Percentiles rank a stretch among this genome's conserved stretches.
phyloP scores from a whole-genome alignment of 2,113 vertebrate species.

The Nesoenas mayeri region DNA sequence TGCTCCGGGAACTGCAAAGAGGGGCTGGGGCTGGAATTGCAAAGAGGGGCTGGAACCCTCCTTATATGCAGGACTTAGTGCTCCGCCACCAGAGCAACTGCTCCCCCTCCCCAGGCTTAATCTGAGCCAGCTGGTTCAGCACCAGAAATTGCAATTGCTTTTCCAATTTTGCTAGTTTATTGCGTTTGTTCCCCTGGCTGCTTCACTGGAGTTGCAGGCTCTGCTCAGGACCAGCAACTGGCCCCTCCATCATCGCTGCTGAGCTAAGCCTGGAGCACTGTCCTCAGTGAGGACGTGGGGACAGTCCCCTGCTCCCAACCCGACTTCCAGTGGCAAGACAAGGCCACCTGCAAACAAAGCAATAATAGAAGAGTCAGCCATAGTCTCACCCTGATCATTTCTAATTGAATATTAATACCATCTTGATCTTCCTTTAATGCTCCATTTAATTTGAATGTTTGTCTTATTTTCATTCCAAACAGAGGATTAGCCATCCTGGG shows the following conservation, averaged over 20 bases:
- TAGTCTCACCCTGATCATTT: not conserved
- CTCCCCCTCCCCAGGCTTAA: not conserved
- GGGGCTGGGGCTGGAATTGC: not conserved
- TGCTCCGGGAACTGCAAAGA: not conserved
- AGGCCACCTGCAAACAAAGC: not conserved
- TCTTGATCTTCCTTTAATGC: not conserved
- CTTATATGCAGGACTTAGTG: no score
- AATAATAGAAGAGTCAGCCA: not conserved
- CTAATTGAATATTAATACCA: not conserved
- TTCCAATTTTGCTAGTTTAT: fast-evolving
- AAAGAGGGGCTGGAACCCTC: not conserved
- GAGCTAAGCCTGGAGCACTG: not conserved
- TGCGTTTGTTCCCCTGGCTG: fast-evolving
- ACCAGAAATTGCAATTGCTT: not conserved
- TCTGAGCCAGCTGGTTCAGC: not conserved
- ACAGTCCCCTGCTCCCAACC: not conserved
- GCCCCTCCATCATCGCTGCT: not conserved
- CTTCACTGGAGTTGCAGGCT: fast-evolving
- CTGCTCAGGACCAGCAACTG: fast-evolving
- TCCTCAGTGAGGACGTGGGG: fast-evolving
- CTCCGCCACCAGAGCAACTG: not conserved
- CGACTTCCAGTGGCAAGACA: not conserved
- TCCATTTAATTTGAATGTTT: not conserved
- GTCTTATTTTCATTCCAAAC: not conserved
- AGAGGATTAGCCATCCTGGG: not conserved